A percentile compares a stretch with the other conserved stretches of the same genome.
These are phyloP conservation scores for Ceraclea dissimilis DNA, from an alignment of 2,888 invertebrate species.

Conservation along the genomic window DNA sequence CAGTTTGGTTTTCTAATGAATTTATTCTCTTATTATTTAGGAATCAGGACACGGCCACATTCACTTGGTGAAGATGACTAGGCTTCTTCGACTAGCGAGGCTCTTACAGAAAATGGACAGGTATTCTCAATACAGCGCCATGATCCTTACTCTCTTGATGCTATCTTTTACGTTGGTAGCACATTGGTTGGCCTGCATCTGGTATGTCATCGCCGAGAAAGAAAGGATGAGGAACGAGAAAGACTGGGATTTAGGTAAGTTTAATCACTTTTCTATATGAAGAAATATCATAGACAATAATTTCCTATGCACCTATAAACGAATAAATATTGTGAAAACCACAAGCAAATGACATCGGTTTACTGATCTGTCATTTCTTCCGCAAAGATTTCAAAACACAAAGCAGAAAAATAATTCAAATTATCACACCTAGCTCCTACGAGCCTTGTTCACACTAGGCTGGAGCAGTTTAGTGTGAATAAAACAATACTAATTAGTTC, in stretches of 20 bases:
- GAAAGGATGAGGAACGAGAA: constrained; percentile 62
- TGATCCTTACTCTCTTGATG: constrained; percentile 90
- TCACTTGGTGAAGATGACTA: constrained; percentile 87
- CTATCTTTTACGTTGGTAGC: constrained; percentile 88
- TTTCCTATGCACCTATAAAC: too few relatives aligned
- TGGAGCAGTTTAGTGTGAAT: too few relatives aligned
- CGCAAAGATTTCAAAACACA: too few relatives aligned
- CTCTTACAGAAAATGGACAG: constrained; percentile 94
- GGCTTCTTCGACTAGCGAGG: constrained; percentile 80
- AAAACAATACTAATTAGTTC: too few relatives aligned
- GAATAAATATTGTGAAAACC: not conserved
- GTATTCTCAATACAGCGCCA: constrained; percentile 92
- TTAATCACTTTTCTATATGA: not conserved
- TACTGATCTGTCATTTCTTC: too few relatives aligned
- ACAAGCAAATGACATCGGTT: not conserved
- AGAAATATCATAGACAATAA: not conserved
- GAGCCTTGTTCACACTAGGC: too few relatives aligned
- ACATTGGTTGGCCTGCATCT: constrained; percentile 95
- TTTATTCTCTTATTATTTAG: constrained; percentile 34
- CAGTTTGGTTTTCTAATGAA: too few relatives aligned
- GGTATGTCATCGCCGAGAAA: constrained; percentile 92
- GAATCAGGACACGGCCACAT: constrained; percentile 70
- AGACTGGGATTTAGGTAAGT: constrained; percentile 77
- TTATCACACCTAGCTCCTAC: too few relatives aligned
- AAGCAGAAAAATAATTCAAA: too few relatives aligned